A percentile compares a stretch with the other conserved stretches of the same genome.
Evolutionary conservation across 2,113 vertebrate genomes (phyloP).

Genomic region (Theristicus caerulescens): DNA sequence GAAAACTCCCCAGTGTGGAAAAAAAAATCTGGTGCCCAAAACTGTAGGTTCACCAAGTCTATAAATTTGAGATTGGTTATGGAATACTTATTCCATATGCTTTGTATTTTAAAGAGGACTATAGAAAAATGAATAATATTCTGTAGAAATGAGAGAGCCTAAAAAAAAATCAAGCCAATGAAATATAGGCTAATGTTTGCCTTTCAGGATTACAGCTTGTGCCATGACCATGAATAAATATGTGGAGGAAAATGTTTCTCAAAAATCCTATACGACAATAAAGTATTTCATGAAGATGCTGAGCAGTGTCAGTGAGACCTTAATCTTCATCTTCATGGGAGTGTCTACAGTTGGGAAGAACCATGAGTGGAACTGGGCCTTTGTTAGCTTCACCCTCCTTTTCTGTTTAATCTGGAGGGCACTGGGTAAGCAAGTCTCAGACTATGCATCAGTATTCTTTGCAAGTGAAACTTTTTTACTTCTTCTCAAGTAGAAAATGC

Average conservation of each 20-base stretch:
- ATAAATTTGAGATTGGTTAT: background rate
- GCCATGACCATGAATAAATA: constrained; percentile 98
- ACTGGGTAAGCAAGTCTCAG: constrained; percentile 77
- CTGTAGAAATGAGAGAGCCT: background rate
- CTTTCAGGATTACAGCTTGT: constrained; percentile 89
- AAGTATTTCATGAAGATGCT: constrained; percentile 97
- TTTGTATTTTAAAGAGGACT: background rate
- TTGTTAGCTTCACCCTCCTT: constrained; percentile 90
- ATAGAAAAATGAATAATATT: background rate
- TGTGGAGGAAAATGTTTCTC: constrained; percentile 94
- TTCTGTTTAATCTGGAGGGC: constrained; percentile 93
- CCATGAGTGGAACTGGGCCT: constrained; percentile 97
- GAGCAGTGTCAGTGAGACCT: constrained; percentile 92
- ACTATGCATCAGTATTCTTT: background rate
- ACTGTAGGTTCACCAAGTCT: background rate
- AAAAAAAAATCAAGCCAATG: background rate
- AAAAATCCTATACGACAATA: constrained; percentile 94
- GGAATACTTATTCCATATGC: background rate
- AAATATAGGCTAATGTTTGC: background rate
- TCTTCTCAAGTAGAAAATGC: background rate
- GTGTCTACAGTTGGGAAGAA: constrained; percentile 93
- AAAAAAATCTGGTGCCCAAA: background rate
- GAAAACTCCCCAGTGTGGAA: background rate
- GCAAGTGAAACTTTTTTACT: background rate
- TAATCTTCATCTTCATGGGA: constrained; percentile 98